Evolutionary conservation across 2,888 invertebrate genomes (phyloP).

Genomic region (Apocheima hispidaria): DNA sequence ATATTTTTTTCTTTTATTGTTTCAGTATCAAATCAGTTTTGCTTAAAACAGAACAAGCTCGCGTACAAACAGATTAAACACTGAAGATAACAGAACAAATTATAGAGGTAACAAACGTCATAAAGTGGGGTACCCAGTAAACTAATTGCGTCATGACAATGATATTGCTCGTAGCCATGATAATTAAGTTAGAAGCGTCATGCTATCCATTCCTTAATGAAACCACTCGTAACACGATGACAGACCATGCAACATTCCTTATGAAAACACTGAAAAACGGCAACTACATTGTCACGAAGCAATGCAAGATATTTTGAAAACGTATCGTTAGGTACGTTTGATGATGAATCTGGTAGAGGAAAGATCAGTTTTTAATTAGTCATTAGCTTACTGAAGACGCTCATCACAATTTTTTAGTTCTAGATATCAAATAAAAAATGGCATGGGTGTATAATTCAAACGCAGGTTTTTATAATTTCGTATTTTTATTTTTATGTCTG

Average conservation of each 20-base stretch:
- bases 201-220: constrained; percentile 68
- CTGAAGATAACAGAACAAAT: constrained; percentile 6
- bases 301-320: constrained; percentile 68
- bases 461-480: too few species aligned
- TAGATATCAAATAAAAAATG: too few species aligned
- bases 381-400: too few species aligned
- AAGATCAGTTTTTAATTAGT: not conserved
- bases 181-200: constrained; percentile 72
- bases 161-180: constrained; percentile 84
- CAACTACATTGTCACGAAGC: constrained; percentile 87
- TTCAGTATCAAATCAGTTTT: not conserved
- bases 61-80: not conserved
- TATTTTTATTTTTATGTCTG: not conserved
- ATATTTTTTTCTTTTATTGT: not conserved
- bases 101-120: constrained; percentile 29
- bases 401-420: too few species aligned
- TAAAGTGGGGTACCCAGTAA: constrained; percentile 70
- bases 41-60: not conserved
- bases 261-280: constrained; percentile 75
- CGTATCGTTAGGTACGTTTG: constrained; percentile 40
- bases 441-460: too few species aligned
- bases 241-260: constrained; percentile 77
- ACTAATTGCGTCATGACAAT: constrained; percentile 85
- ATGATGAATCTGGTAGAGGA: constrained; percentile 49
- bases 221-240: constrained; percentile 35